Evolutionary conservation across 2,888 invertebrate genomes (phyloP).

Genomic region (Proisotoma minuta): DNA sequence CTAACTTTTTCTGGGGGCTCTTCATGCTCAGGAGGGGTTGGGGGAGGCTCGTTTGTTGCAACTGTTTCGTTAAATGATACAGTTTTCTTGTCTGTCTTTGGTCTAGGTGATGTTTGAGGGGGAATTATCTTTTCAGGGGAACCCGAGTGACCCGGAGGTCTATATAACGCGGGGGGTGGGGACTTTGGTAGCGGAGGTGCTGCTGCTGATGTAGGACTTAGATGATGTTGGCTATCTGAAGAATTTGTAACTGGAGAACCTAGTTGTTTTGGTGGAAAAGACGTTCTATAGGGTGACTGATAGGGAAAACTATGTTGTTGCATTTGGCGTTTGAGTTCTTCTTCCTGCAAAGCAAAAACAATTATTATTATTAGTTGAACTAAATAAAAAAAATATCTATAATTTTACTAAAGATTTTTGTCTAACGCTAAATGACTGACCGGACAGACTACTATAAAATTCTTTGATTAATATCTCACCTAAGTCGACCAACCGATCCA

Average conservation of each 20-base stretch:
- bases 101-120: slow-evolving; percentile 48
- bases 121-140: slow-evolving; percentile 47
- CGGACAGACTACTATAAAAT: too few species aligned
- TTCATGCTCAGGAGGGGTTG: slow-evolving; percentile 49
- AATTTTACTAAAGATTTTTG: background rate
- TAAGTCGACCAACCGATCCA: too few species aligned
- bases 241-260: slow-evolving; percentile 15
- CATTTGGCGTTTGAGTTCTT: slow-evolving; percentile 52
- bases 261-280: slow-evolving; percentile 49
- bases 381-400: background rate
- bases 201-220: slow-evolving; percentile 22
- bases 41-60: slow-evolving; percentile 57
- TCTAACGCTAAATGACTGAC: background rate
- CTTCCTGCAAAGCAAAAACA: slow-evolving; percentile 48
- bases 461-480: too few species aligned
- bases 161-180: slow-evolving; percentile 38
- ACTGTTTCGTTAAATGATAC: slow-evolving; percentile 47
- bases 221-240: slow-evolving; percentile 20
- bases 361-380: too few species aligned
- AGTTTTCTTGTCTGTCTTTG: slow-evolving; percentile 43
- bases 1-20: slow-evolving; percentile 56
- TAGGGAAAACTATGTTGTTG: slow-evolving; percentile 49
- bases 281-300: slow-evolving; percentile 49
- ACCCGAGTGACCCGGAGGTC: slow-evolving; percentile 21
- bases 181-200: slow-evolving; percentile 46